A percentile compares a stretch with the other conserved stretches of the same genome.
phyloP scores from a whole-genome alignment of 2,113 vertebrate genomes.

The Ceyx cyanopectus region DNA sequence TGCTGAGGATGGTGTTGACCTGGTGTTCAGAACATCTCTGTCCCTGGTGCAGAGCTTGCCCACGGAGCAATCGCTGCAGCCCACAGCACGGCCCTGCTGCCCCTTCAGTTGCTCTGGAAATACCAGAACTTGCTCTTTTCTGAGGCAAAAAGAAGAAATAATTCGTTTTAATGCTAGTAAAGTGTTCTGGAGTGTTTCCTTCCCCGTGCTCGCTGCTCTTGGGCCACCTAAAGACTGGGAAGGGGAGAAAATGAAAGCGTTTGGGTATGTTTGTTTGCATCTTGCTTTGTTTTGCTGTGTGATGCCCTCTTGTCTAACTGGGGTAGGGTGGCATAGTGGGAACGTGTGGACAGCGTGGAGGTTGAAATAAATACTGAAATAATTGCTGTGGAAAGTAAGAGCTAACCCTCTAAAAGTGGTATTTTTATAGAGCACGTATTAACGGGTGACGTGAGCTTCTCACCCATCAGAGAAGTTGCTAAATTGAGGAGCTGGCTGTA shows the following conservation, averaged over 20 bases:
- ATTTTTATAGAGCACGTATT: not conserved
- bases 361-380: constrained; percentile 2
- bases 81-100: too few species aligned
- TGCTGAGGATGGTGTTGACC: not conserved
- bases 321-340: not conserved
- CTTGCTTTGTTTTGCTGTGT: not conserved
- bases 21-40: not conserved
- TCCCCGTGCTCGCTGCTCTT: not conserved
- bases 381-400: not conserved
- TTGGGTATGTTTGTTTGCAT: not conserved
- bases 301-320: not conserved
- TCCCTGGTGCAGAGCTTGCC: not conserved
- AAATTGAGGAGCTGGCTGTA: not conserved
- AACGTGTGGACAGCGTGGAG: not conserved
- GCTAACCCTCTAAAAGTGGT: not conserved
- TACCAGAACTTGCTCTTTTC: not conserved
- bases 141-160: not conserved
- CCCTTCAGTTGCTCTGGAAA: too few species aligned
- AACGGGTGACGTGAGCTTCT: not conserved
- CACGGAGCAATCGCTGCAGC: too few species aligned
- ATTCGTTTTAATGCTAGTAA: not conserved
- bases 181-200: not conserved
- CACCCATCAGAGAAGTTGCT: not conserved
- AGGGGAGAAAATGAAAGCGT: not conserved
- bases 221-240: not conserved